A percentile compares a stretch with the other conserved stretches of the same genome.
These are phyloP conservation scores for Heliconius congener DNA, from an alignment of 1,140 invertebrate genomes.

Conservation along the genomic window DNA sequence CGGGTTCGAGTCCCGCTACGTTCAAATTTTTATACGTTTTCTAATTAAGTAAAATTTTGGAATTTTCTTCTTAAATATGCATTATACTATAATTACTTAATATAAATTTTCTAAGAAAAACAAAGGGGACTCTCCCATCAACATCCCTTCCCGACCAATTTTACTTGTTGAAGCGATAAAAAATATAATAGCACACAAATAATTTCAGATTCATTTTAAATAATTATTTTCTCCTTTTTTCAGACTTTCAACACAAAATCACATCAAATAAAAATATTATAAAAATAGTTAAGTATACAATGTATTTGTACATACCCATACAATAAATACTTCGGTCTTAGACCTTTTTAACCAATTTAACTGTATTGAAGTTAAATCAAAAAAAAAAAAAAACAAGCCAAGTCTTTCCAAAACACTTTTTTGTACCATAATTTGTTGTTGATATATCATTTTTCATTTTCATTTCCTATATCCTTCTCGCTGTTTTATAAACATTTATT, in stretches of 20 bases:
- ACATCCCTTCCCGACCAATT: no score
- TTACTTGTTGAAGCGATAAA: no score
- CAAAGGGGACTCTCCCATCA: no score
- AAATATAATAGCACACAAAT: no score
- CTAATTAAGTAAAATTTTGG: no score
- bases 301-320: conserved; percentile 12
- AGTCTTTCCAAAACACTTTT: not conserved
- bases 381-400: not conserved
- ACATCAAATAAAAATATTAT: not conserved
- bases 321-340: not conserved
- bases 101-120: no score
- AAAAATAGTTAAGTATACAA: not conserved
- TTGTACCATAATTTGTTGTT: conserved; percentile 5
- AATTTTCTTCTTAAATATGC: no score
- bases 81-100: no score
- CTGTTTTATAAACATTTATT: not conserved
- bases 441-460: not conserved
- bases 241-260: conserved; percentile 24
- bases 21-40: no score
- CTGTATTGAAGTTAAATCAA: not conserved
- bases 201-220: not conserved
- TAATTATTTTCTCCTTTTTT: conserved; percentile 24
- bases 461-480: not conserved
- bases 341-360: not conserved
- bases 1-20: no score